phyloP scores from a whole-genome alignment of 1,140 invertebrate species.

The Caerostris extrusa region DNA sequence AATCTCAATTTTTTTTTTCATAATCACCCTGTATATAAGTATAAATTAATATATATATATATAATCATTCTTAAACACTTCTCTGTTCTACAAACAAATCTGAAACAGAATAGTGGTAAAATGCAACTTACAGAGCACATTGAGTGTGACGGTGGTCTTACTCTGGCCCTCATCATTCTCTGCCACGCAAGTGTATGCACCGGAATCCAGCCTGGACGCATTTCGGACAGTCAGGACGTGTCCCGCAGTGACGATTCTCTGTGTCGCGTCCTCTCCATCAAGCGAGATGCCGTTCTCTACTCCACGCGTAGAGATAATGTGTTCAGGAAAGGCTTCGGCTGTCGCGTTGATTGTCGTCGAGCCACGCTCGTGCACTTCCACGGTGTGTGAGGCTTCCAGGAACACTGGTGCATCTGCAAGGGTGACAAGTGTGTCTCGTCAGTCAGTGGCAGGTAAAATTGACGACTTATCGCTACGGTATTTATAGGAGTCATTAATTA shows the following conservation, averaged over 20 bases:
- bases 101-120: not conserved
- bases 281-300: constrained; percentile 78
- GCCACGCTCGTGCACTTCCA: constrained; percentile 90
- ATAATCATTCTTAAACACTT: too few species aligned
- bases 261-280: constrained; percentile 36
- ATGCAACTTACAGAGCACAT: constrained; percentile 92
- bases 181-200: constrained; percentile 93
- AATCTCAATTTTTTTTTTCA: too few species aligned
- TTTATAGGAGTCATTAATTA: too few species aligned
- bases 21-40: too few species aligned
- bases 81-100: too few species aligned
- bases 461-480: too few species aligned
- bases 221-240: constrained; percentile 91
- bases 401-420: constrained; percentile 84
- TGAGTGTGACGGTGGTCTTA: constrained; percentile 89
- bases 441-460: too few species aligned
- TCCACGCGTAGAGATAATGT: constrained; percentile 93
- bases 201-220: constrained; percentile 90
- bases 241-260: constrained; percentile 87
- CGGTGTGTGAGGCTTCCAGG: constrained; percentile 73
- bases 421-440: too few species aligned
- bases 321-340: constrained; percentile 91
- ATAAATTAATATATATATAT: too few species aligned
- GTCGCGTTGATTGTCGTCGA: constrained; percentile 89
- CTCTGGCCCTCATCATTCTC: constrained; percentile 93